A percentile compares a stretch with the other conserved stretches of the same genome.
Conservation (phyloP, 2,797 vertebrate species). For the Mus minutoides region DNA sequence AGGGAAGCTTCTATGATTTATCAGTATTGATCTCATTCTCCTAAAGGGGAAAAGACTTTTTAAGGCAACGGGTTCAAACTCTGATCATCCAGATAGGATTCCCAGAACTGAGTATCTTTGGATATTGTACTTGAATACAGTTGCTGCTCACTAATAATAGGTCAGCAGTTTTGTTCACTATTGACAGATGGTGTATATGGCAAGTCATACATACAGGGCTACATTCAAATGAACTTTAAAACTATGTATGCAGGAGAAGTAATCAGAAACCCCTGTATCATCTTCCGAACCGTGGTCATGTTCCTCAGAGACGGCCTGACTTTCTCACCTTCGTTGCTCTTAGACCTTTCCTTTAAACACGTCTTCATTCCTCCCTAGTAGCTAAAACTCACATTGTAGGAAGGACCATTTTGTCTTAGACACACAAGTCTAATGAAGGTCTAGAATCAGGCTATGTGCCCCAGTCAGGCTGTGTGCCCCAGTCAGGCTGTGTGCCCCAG, state of each 20-base stretch:
- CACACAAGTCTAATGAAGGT: not conserved
- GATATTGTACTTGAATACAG: not conserved
- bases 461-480: too few species aligned
- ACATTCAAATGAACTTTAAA: rapidly evolving
- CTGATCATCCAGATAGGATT: not conserved
- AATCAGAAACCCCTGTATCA: rapidly evolving
- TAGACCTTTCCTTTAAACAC: not conserved
- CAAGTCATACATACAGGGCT: not conserved
- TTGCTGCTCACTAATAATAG: not conserved
- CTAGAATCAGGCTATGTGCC: not conserved
- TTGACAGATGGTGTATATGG: not conserved
- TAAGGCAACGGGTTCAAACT: slow-evolving; percentile 10
- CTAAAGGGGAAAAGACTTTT: not conserved
- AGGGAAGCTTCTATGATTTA: not conserved
- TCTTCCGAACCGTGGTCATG: not conserved
- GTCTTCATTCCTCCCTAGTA: not conserved
- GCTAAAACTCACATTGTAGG: not conserved
- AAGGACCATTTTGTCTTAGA: not conserved
- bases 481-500: too few species aligned
- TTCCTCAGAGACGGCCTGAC: not conserved
- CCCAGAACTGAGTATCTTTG: not conserved
- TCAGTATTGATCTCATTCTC: not conserved
- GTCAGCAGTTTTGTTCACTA: not conserved
- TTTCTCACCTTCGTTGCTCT: not conserved
- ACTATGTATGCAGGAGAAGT: rapidly evolving